Evolutionary conservation across 1,140 invertebrate species (phyloP), one percentile per base, ranked within the genome.

Genomic region (Heliconius nattereri): DNA sequence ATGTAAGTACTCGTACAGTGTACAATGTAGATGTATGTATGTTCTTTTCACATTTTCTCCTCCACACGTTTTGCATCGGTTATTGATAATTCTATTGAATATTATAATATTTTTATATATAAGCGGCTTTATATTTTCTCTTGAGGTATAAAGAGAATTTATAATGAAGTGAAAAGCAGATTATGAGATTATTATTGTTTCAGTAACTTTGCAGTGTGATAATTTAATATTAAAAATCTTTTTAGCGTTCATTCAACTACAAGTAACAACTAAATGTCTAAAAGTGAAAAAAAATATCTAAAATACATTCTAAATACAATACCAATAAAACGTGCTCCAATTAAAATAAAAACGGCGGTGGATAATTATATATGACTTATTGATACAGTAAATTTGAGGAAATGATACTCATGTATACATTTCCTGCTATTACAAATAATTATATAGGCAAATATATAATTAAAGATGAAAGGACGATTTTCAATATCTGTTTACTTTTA

Each of bases 1-100:
- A 45, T 16, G 3, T n/a, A 29, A 13, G 26, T 66, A 66, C 54
- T 23, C 2, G 3, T 40, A 20, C 1, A 32, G 7, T 32, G 26
- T 66, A 66, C 1, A 60, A 1, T 45, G 3, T 40, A 20, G 0
- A 66, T 66, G 60, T 66, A 26, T 87, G 83, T 80, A 81, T 76
- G 81, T 82, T 72, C 79, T 89, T 87, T 86, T 87, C 84, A 87
- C 85, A 88, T 86, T 87, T 76, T 80, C 54, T 66, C 29, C 23
- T 60, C n/a, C 60, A 11, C 23, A 29, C 9, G 11, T 66, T 26
- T 66, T 66, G 11, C 26, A 66, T 66, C 26, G 13, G 23, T 29
- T 66, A 66, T 26, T 66, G 23, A 52, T 52, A 52, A 52, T 52
- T 6, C 16, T 52, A 8, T 20, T 52, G 1, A 20, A 20, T 52